Base-by-base conservation (phyloP, 2,888 invertebrate species). In the Minunthozetes semirufus region DNA sequence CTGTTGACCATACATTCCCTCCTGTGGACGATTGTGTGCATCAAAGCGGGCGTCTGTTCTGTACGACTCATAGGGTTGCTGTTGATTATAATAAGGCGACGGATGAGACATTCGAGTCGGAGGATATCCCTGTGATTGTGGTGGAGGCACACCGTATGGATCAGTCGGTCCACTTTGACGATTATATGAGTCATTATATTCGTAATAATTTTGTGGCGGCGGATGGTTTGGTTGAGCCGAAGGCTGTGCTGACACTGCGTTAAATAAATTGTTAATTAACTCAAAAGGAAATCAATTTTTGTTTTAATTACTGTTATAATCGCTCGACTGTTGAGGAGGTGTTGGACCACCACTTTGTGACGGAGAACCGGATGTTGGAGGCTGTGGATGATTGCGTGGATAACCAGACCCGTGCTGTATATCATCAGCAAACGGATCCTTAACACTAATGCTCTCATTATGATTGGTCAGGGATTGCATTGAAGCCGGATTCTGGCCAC, bases 371-470 rank as follows among this genome's bases (percentile, higher is more conserved):
- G 71, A 72, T 59, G 76, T 75, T 19, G 27, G 59, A 11, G 27
- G 29, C 29, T 59, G 59, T 13, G 27, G 17, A 17, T 59, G 59
- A 59, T 29, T 59, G 8, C 59, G 59, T 1, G 59, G 59, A 59
- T 59, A 59, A 22, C 59, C 59, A 27, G 59, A 29, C 29, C 15
- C 59, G 29, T 63, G 59, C 22, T 75, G 77, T 38, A 77, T 76
- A 25, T 78, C 78, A 59, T 78, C 78, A 46, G 76, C 77, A 63
- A 77, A 78, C 19, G 78, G 78, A 72, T 78, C 78, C 74, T 77
- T 78, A 5, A 76, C 76, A 50, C 78, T 77, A 50, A 75, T 61
- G 33, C 75, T 75, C 27, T 75, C 75, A 17, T 74, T 66, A 59
- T 72, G 72, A 72, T 72, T 56, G 33, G 59, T 33, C 22, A 59